Base-by-base conservation (phyloP, 2,888 invertebrate species). In the Conus canariensis region DNA sequence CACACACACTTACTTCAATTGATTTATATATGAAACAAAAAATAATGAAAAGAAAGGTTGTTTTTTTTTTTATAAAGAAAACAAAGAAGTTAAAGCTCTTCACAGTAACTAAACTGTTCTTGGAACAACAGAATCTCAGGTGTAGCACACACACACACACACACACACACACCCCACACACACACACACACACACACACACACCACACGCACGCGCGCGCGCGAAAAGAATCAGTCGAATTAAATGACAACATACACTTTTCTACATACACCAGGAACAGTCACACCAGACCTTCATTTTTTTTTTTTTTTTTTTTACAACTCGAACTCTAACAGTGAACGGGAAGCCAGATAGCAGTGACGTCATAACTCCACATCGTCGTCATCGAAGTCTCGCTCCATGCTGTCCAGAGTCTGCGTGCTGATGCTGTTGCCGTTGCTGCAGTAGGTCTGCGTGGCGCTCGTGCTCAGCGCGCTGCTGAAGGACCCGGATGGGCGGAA, bases 391-490 rank as follows among this genome's bases (percentile, higher is more conserved):
- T 94, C 93, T 58, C 92, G 91, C 70, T 94, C 94, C 25, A 93
- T 90, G 89, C 94, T 94, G 91, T 94, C 93, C 59, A 95, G 91
- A 0, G 96, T 95, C 92, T 96, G 95, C 19, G 95, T 95, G 91
- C 95, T 95, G 87, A 95, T 95, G 91, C 94, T 95, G 90, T 93
- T 93, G 58, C 95, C 95, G 90, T 95, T 95, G 88, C 94, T 93
- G 90, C 91, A 92, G 90, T 92, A 92, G 22, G 95, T 94, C 92
- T 95, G 95, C 10, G 94, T 94, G 6, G 94, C 94, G 80, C 92
- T 94, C 8, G 95, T 94, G 88, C 94, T 95, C 90, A 94, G 93
- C 9, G 93, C 93, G 88, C 95, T 95, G 91, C 95, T 95, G 90
- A 94, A 93, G 12, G 95, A 95, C 10, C 93, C 93, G 14, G 94